Percentiles rank a stretch among this genome's conserved stretches.
phyloP scores from a whole-genome alignment of 2,888 invertebrate genomes.

The Arge pagana region DNA sequence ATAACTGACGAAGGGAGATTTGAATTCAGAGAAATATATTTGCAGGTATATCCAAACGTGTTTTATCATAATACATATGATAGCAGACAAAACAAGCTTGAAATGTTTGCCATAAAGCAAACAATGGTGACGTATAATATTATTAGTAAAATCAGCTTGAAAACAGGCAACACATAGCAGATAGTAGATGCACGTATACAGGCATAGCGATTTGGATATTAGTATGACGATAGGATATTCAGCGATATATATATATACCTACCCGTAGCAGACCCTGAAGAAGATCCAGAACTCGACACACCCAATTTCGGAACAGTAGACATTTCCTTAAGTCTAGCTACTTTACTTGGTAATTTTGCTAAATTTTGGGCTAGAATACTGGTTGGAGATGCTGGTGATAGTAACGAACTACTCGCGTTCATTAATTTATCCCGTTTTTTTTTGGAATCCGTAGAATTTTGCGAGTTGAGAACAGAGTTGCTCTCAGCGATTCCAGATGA shows the following conservation, averaged over 20 bases:
- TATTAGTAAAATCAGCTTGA: too few species aligned
- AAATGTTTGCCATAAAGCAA: too few species aligned
- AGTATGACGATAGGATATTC: too few species aligned
- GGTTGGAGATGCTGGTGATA: constrained; percentile 37
- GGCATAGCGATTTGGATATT: too few species aligned
- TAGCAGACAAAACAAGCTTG: too few species aligned
- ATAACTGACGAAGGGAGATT: too few species aligned
- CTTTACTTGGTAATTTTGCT: constrained; percentile 43
- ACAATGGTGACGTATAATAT: too few species aligned
- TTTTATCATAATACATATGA: too few species aligned
- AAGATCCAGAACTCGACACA: constrained; percentile 12
- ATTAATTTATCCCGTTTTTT: constrained; percentile 43
- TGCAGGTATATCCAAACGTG: too few species aligned
- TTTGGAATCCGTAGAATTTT: constrained; percentile 2
- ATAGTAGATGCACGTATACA: too few species aligned
- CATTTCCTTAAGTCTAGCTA: constrained; percentile 41
- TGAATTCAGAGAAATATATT: too few species aligned
- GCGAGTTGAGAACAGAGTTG: not conserved
- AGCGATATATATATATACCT: constrained; percentile 25
- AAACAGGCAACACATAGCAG: too few species aligned
- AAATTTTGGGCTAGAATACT: constrained; percentile 43
- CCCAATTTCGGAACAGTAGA: constrained; percentile 9
- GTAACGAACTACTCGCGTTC: constrained; percentile 39
- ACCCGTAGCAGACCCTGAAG: constrained; percentile 53
- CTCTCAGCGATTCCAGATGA: not conserved